Conservation (phyloP, 2,797 vertebrate species). For the Gymnodraco acuticeps region DNA sequence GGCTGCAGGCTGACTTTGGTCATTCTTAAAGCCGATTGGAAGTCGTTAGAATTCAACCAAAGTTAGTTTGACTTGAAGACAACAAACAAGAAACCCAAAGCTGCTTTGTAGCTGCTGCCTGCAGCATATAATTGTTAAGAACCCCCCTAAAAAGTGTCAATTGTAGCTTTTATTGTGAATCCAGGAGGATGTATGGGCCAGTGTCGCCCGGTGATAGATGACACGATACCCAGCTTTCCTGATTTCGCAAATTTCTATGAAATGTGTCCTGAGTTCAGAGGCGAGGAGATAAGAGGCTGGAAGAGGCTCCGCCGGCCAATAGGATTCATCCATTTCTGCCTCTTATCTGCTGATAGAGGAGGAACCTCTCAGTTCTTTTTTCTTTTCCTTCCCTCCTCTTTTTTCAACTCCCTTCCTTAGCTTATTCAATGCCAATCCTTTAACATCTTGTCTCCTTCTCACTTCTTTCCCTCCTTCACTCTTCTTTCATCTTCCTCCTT, state of each 20-base stretch:
- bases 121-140: slow-evolving; percentile 57
- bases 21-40: background rate
- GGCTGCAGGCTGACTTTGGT: background rate
- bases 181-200: slow-evolving; percentile 61
- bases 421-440: slow-evolving; percentile 51
- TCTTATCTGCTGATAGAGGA: slow-evolving; percentile 83
- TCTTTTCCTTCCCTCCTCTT: slow-evolving; percentile 21
- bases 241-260: slow-evolving; percentile 84
- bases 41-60: slow-evolving; percentile 15
- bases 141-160: slow-evolving; percentile 54
- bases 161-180: slow-evolving; percentile 72
- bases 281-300: slow-evolving; percentile 78
- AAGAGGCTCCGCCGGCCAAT: slow-evolving; percentile 64
- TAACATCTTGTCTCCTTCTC: slow-evolving; percentile 20
- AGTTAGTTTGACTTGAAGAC: slow-evolving; percentile 67
- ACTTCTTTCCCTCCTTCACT: slow-evolving; percentile 9
- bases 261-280: slow-evolving; percentile 77
- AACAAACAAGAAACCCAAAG: slow-evolving; percentile 9
- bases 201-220: slow-evolving; percentile 67
- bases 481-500: slow-evolving; percentile 16
- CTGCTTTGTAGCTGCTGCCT: slow-evolving; percentile 18
- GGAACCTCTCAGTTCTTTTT: slow-evolving; percentile 36
- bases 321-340: slow-evolving; percentile 81
- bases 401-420: slow-evolving; percentile 17
- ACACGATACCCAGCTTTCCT: slow-evolving; percentile 67